Evolutionary conservation across 1,140 invertebrate species (phyloP).

Genomic region (Drosophila setifemur): DNA sequence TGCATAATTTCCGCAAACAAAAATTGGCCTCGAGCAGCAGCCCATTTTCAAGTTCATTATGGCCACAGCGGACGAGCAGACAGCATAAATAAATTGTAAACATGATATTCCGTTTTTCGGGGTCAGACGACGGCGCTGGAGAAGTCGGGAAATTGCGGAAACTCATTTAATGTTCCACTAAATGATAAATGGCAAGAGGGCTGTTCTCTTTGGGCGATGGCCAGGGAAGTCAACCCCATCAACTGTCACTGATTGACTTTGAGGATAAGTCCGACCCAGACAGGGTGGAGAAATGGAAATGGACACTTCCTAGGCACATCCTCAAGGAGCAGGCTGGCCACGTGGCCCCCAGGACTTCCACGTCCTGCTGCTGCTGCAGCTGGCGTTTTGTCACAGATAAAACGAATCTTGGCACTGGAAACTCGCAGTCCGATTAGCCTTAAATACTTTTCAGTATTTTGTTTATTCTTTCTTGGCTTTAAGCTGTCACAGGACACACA

Average conservation of each 20-base stretch:
- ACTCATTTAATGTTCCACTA: slow-evolving; percentile 68
- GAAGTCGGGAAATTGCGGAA: slow-evolving; percentile 64
- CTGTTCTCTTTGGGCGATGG: background rate
- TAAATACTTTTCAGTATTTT: slow-evolving; percentile 33
- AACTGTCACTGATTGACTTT: slow-evolving; percentile 66
- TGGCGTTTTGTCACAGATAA: slow-evolving; percentile 67
- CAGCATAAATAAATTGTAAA: slow-evolving; percentile 36
- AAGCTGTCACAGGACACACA: slow-evolving; percentile 24
- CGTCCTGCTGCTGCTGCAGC: slow-evolving; percentile 51
- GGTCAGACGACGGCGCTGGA: slow-evolving; percentile 6
- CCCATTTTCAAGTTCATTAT: slow-evolving; percentile 73
- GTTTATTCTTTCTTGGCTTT: slow-evolving; percentile 15
- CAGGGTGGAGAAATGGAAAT: slow-evolving; percentile 3
- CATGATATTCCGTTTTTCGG: slow-evolving; percentile 22
- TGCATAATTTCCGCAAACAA: slow-evolving; percentile 73
- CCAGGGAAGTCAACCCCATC: slow-evolving; percentile 41
- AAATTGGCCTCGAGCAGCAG: slow-evolving; percentile 35
- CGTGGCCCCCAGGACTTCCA: background rate
- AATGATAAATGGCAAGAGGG: slow-evolving; percentile 69
- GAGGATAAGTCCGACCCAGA: slow-evolving; percentile 45
- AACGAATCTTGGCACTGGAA: slow-evolving; percentile 24
- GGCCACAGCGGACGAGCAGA: slow-evolving; percentile 16
- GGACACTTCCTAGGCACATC: slow-evolving; percentile 22
- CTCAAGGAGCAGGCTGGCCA: slow-evolving; percentile 1
- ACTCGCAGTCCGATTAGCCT: slow-evolving; percentile 35